Conservation (phyloP, 2,888 invertebrate genomes). For the Galeruca laticollis region DNA sequence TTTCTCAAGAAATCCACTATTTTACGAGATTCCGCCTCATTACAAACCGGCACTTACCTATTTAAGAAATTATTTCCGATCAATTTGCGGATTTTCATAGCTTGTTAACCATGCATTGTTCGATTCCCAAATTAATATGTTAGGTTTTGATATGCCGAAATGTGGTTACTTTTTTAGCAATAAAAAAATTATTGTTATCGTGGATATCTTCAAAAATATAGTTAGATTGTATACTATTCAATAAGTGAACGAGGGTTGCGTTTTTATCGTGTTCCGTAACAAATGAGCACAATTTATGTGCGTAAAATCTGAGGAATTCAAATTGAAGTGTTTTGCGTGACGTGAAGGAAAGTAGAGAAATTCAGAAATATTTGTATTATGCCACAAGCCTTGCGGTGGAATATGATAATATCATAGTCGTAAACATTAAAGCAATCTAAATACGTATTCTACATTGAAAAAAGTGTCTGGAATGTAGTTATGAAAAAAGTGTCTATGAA, state of each 20-base stretch:
- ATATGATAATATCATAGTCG: background rate
- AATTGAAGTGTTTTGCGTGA: background rate
- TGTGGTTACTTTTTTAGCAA: background rate
- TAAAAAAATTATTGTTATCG: constrained; percentile 14
- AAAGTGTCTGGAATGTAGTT: too few relatives aligned
- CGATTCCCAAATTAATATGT: constrained; percentile 8
- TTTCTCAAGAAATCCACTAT: constrained; percentile 44
- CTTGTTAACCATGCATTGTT: constrained; percentile 23
- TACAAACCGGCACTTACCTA: constrained; percentile 40
- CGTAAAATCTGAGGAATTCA: background rate
- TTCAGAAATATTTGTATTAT: background rate
- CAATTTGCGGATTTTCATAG: constrained; percentile 32
- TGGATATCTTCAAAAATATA: background rate
- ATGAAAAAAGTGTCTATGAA: too few relatives aligned
- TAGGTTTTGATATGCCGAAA: background rate
- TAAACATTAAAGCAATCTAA: too few relatives aligned
- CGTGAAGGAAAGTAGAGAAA: background rate
- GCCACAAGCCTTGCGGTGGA: background rate
- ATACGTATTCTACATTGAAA: too few relatives aligned
- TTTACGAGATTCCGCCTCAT: constrained; percentile 44
- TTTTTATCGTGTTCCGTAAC: constrained; percentile 1
- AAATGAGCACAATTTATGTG: constrained; percentile 8
- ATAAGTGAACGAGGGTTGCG: background rate
- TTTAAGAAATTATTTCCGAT: constrained; percentile 44
- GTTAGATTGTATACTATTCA: background rate